These are phyloP conservation scores for Temnothorax rugatulus DNA, from an alignment of 2,888 invertebrate genomes.

Conservation along the genomic window DNA sequence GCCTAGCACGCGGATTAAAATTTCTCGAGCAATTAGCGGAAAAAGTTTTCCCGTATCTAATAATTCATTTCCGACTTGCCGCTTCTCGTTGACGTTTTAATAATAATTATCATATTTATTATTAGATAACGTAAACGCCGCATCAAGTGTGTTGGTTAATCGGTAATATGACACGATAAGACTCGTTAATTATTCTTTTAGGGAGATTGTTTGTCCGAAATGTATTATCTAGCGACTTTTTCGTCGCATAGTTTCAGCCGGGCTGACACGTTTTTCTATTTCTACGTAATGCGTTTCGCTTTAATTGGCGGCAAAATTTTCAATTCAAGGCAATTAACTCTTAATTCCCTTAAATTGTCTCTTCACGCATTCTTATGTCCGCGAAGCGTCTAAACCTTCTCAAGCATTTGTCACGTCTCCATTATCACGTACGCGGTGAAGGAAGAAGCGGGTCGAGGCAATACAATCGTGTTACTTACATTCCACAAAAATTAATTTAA, in stretches of 20 bases:
- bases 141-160: neutral
- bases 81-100: constrained; percentile 13
- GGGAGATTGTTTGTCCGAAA: neutral
- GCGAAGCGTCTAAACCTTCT: constrained; percentile 33
- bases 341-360: constrained; percentile 46
- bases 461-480: constrained; percentile 37
- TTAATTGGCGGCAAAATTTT: constrained; percentile 50
- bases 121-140: neutral
- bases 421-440: neutral
- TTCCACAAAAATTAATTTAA: constrained; percentile 49
- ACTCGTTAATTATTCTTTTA: neutral
- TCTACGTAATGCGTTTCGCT: neutral
- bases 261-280: constrained; percentile 24
- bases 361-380: constrained; percentile 51
- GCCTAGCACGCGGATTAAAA: constrained; percentile 3
- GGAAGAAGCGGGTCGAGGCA: constrained; percentile 38
- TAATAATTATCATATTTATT: neutral
- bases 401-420: constrained; percentile 15
- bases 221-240: neutral
- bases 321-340: constrained; percentile 50
- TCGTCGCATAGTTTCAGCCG: neutral
- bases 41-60: neutral
- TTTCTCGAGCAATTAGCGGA: constrained; percentile 13
- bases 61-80: constrained; percentile 1
- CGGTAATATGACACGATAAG: neutral